phyloP scores from a whole-genome alignment of 2,888 invertebrate genomes.

The Ichneumon xanthorius region DNA sequence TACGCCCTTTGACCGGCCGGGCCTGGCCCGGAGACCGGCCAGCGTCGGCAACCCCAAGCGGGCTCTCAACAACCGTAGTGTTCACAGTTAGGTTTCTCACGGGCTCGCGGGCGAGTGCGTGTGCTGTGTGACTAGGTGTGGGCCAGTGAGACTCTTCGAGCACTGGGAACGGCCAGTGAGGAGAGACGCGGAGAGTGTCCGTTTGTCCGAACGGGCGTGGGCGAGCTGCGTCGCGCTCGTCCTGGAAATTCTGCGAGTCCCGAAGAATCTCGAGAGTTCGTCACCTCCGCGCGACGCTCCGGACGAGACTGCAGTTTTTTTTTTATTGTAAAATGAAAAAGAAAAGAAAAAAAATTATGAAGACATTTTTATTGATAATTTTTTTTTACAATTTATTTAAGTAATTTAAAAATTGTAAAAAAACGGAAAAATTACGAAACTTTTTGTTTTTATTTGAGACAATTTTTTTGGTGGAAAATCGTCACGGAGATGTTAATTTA shows the following conservation, averaged over 20 bases:
- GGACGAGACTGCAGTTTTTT: not conserved
- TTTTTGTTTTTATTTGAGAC: not conserved
- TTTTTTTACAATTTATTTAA: not conserved
- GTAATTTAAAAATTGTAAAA: not conserved
- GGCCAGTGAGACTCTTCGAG: conserved; percentile 28
- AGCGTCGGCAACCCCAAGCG: conserved; percentile 37
- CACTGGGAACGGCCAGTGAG: conserved; percentile 44
- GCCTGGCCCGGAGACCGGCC: conserved; percentile 21
- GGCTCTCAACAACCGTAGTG: conserved; percentile 77
- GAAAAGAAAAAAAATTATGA: not conserved
- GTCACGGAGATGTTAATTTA: not conserved
- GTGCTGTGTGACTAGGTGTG: conserved; percentile 67
- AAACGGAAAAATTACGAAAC: too few relatives aligned
- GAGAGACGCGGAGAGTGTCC: conserved; percentile 70
- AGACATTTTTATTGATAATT: not conserved
- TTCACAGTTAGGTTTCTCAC: conserved; percentile 84
- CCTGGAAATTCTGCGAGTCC: conserved; percentile 3
- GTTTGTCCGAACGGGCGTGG: conserved; percentile 67
- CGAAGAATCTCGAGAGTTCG: conserved; percentile 1
- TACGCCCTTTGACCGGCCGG: conserved; percentile 79
- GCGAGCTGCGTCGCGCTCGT: not conserved
- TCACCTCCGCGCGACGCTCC: not conserved
- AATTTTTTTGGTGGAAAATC: not conserved
- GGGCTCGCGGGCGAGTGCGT: conserved; percentile 77
- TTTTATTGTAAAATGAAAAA: not conserved